Base-by-base conservation (phyloP, 2,888 invertebrate genomes). In the Mesochorus sp. region DNA sequence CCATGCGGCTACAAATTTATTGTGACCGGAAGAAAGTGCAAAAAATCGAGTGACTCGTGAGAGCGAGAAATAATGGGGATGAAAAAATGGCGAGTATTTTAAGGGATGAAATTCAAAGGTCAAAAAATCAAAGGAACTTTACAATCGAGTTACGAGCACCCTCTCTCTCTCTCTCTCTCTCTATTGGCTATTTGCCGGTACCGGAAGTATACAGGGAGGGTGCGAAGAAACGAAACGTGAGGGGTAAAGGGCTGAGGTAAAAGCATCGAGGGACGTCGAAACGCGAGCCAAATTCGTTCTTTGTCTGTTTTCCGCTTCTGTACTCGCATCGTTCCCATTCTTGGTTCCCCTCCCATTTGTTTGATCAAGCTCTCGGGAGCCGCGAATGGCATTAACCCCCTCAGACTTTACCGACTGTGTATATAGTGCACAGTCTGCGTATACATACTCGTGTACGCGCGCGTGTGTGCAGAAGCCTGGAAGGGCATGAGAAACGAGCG, bases 301-400 rank as follows among this genome's bases (percentile, higher is more conserved):
- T 47, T 24, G 47, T 47, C 24, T 47, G 24, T 24, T 21, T 21
- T 19, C 47, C 24, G 47, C 47, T 47, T 47, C 24, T 47, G 47
- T 47, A 39, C 72, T 49, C 53, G 55, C 72, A 34, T 64, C 55
- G 39, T 51, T 76, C 68, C 47, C 62, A 72, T 72, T 75, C 72
- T 79, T 84, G 82, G 83, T 83, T 83, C 84, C 81, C n/a, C n/a
- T n/a, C n/a, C 82, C 83, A 83, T 85, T 86, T 86, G 84, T 86
- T 86, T 85, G 85, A 85, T 86, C 85, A 83, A 85, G 84, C 83
- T 76, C 76, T 64, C 64, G 76, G 62, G 78, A 77, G 80, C 80
- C 79, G 70, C 78, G 80, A 82, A 84, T 80, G 75, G 84, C 84
- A 81, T 84, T 81, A 82, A 82, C 83, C 82, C 83, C 81, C 81